Evolutionary conservation across 2,888 invertebrate species (phyloP).

Genomic region (Netelia virgata): DNA sequence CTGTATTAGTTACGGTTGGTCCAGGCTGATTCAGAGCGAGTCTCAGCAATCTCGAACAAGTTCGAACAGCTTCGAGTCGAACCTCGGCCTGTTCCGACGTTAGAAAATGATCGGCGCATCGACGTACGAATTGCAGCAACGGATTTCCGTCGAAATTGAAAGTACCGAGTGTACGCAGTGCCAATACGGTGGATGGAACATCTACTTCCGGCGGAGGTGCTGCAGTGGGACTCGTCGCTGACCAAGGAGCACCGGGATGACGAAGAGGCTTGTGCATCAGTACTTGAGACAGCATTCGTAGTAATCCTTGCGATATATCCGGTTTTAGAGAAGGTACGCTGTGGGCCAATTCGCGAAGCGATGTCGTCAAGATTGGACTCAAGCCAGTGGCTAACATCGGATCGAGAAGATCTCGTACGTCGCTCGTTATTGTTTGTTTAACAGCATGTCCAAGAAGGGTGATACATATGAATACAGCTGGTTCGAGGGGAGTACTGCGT

Average conservation of each 20-base stretch:
- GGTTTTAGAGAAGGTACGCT: conserved; percentile 94
- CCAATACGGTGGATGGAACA: conserved; percentile 94
- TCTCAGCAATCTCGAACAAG: conserved; percentile 95
- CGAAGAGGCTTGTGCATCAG: conserved; percentile 94
- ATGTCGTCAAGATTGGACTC: conserved; percentile 95
- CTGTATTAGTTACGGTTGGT: conserved; percentile 94
- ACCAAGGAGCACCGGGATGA: conserved; percentile 91
- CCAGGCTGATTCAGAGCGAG: conserved; percentile 92
- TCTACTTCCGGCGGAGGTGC: conserved; percentile 87
- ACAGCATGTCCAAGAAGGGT: conserved; percentile 96
- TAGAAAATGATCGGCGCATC: conserved; percentile 96
- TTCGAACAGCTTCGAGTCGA: conserved; percentile 96
- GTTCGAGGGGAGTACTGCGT: conserved; percentile 89
- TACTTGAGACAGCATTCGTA: conserved; percentile 95
- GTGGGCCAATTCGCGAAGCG: conserved; percentile 94
- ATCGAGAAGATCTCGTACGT: conserved; percentile 94
- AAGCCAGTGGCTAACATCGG: conserved; percentile 97
- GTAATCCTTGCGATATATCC: conserved; percentile 96
- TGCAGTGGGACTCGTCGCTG: conserved; percentile 85
- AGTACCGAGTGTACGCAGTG: conserved; percentile 95
- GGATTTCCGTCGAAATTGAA: conserved; percentile 97
- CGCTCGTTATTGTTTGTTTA: conserved; percentile 90
- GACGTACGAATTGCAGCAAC: conserved; percentile 95
- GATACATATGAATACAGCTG: conserved; percentile 96
- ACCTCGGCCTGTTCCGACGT: conserved; percentile 96